phyloP scores from a whole-genome alignment of 2,888 invertebrate genomes.

The Pollenia labialis region DNA sequence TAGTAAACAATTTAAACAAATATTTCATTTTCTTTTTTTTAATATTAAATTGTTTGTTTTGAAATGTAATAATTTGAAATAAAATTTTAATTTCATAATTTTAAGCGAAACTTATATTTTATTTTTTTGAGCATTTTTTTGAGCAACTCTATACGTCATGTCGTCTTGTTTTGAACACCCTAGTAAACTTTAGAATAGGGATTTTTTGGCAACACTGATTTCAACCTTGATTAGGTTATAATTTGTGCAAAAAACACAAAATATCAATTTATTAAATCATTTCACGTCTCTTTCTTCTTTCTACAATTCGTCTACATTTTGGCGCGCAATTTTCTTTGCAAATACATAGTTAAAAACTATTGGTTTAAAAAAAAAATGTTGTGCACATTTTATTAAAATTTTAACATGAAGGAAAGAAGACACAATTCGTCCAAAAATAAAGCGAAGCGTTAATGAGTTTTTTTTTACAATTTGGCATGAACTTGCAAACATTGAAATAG shows the following conservation, averaged over 20 bases:
- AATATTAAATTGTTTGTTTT: too few species aligned
- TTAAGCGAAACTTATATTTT: too few species aligned
- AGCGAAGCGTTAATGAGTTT: conserved; percentile 18
- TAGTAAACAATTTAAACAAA: too few species aligned
- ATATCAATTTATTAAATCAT: conserved; percentile 29
- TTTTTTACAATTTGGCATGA: conserved; percentile 52
- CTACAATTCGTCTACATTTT: conserved; percentile 16
- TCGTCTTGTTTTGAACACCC: too few species aligned
- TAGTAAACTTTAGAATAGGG: too few species aligned
- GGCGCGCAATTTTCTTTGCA: conserved; percentile 18
- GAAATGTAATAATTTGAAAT: too few species aligned
- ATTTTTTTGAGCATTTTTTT: too few species aligned
- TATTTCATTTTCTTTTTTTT: too few species aligned
- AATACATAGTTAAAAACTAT: conserved; percentile 27
- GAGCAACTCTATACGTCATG: too few species aligned
- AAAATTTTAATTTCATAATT: too few species aligned
- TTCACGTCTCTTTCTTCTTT: conserved; percentile 1
- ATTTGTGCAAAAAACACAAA: conserved; percentile 33
- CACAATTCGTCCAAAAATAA: background rate
- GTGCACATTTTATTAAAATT: conserved; percentile 45
- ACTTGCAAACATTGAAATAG: conserved; percentile 36
- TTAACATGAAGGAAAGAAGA: background rate
- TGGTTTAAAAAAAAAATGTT: conserved; percentile 16
- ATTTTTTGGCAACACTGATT: conserved; percentile 75
- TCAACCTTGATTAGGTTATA: conserved; percentile 80